These are phyloP conservation scores for Drosophila antonietae DNA, from an alignment of 2,888 invertebrate genomes.

Conservation along the genomic window DNA sequence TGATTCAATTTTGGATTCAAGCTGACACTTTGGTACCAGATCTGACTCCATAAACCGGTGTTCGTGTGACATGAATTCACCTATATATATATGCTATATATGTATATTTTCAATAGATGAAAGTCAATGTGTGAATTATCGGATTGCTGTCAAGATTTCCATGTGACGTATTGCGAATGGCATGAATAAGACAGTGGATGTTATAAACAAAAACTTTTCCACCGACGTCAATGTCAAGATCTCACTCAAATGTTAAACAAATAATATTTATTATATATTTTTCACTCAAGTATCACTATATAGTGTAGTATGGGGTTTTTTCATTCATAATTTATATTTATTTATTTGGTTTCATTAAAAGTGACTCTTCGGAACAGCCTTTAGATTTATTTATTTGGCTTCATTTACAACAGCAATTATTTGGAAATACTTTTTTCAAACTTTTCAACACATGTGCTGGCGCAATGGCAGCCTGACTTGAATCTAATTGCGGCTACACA, in stretches of 20 bases:
- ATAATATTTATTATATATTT: neutral
- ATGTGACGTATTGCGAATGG: slow-evolving; percentile 8
- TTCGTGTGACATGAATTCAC: slow-evolving; percentile 21
- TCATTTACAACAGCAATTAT: neutral
- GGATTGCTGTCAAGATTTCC: slow-evolving; percentile 19
- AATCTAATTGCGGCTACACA: slow-evolving; percentile 57
- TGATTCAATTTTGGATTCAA: slow-evolving; percentile 45
- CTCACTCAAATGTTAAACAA: neutral
- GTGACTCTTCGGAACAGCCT: neutral
- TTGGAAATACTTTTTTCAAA: slow-evolving; percentile 18
- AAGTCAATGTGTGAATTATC: slow-evolving; percentile 17
- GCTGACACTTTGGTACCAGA: slow-evolving; percentile 50
- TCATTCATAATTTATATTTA: neutral
- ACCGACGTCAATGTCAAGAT: slow-evolving; percentile 17
- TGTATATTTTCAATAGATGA: neutral
- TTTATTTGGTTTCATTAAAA: slow-evolving; percentile 1
- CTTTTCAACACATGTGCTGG: slow-evolving; percentile 29
- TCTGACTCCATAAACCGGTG: slow-evolving; percentile 1
- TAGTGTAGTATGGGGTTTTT: no score
- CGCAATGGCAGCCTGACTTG: slow-evolving; percentile 24
- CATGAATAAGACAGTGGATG: neutral
- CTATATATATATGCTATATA: neutral
- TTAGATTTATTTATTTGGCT: neutral
- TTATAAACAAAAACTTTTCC: slow-evolving; percentile 5
- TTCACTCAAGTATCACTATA: no score